Base-by-base conservation (phyloP, 2,888 invertebrate species). In the Dusona sp. region DNA sequence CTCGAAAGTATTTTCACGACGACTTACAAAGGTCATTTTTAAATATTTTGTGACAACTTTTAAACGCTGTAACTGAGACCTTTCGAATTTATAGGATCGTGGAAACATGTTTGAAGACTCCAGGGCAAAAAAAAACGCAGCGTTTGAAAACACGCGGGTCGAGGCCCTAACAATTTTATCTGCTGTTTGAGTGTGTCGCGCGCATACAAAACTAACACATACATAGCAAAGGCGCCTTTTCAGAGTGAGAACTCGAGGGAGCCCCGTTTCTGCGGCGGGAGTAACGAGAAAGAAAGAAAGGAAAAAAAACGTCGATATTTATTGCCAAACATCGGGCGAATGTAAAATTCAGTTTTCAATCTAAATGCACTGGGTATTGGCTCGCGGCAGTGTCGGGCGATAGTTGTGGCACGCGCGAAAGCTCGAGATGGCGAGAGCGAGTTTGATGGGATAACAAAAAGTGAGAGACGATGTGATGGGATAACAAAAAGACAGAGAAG, bases 331-430 rank as follows among this genome's bases (percentile, higher is more conserved):
- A 92, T 91, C 90, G 88, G 88, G 89, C 89, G 90, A 91, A 92
- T 92, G 91, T 91, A 92, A 91, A 92, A 92, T 92, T 92, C 90
- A 92, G 91, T 91, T 91, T 93, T 91, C 92, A 91, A 92, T 92
- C 91, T 92, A 92, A 92, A 92, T 92, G 92, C 91, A 91, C 90
- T 89, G 88, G 89, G 83, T 86, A 88, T 90, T 88, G 89, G 89
- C 83, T 84, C 82, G 54, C 74, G 81, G 75, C 57, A 82, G 79
- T 45, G 64, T 57, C 64, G 68, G 67, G 45, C 74, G 84, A 84
- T 79, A 74, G 83, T 85, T 82, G 86, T 87, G 70, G 83, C 84
- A 88, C 87, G 88, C 85, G 83, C 79, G 83, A 79, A 80, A 74
- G 68, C 70, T 67, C 73, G 38, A 72, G 65, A 67, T 36, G 29